These are phyloP conservation scores for Meloidogyne chitwoodi DNA, from an alignment of 1,140 invertebrate genomes.

Conservation along the genomic window DNA sequence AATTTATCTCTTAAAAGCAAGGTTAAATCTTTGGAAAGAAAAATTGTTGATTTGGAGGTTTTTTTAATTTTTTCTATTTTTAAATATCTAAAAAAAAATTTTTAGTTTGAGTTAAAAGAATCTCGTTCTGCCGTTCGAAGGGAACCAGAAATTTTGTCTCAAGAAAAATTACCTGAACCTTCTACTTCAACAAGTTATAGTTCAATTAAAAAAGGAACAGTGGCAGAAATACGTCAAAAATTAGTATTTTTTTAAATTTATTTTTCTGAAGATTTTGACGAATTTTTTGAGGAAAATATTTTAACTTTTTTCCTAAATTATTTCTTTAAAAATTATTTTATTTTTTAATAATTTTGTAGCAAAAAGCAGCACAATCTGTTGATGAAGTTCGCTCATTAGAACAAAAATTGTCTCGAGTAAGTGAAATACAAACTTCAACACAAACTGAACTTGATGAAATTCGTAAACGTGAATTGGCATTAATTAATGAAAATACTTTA, in stretches of 20 bases:
- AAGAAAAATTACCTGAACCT: conserved; percentile 11
- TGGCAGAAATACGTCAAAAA: conserved; percentile 1
- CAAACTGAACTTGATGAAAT: conserved; percentile 21
- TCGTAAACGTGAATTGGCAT: neutral
- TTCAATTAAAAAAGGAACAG: neutral
- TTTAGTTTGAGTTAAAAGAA: conserved; percentile 32
- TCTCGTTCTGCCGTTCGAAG: conserved; percentile 29
- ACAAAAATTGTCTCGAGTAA: conserved; percentile 30
- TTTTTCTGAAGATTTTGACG: neutral
- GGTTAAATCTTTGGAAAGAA: conserved; percentile 3
- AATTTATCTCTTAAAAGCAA: conserved; percentile 2
- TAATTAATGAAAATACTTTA: conserved; percentile 34
- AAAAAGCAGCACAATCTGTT: conserved; percentile 16
- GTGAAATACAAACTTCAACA: conserved; percentile 12
- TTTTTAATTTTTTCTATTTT: neutral
- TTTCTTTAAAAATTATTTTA: conserved; percentile 9
- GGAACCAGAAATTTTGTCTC: conserved; percentile 7
- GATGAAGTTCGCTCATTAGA: conserved; percentile 27
- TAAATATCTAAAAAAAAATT: too few relatives aligned
- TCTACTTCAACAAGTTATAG: neutral
- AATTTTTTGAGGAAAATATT: too few relatives aligned
- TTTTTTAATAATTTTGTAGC: conserved; percentile 33
- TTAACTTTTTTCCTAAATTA: neutral
- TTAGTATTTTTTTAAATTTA: neutral
- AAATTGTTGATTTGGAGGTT: conserved; percentile 30